A percentile compares a stretch with the other conserved stretches of the same genome.
phyloP scores from a whole-genome alignment of 2,888 invertebrate genomes.

The Danaus chrysippus region DNA sequence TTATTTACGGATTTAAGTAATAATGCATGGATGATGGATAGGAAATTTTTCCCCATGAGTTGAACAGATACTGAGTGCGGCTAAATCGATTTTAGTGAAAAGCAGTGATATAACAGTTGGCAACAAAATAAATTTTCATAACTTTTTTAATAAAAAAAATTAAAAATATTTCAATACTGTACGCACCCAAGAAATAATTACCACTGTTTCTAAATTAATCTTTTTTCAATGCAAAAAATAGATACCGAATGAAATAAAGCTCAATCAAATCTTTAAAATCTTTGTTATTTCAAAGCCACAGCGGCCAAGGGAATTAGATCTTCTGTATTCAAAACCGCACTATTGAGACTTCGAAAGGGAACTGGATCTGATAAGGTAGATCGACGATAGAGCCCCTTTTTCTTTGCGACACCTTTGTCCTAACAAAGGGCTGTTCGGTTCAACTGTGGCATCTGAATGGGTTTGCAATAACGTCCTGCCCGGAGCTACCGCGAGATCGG shows the following conservation, averaged over 20 bases:
- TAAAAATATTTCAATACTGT: too few relatives aligned
- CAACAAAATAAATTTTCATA: too few relatives aligned
- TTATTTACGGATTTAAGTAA: constrained; percentile 27
- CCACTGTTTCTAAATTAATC: background rate
- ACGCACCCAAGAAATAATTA: background rate
- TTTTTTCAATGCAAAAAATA: background rate
- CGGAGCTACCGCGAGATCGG: constrained; percentile 74
- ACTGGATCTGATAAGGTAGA: constrained; percentile 77
- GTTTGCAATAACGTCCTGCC: constrained; percentile 76
- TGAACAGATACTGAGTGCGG: background rate
- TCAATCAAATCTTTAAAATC: constrained; percentile 21
- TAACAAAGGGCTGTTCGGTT: constrained; percentile 77
- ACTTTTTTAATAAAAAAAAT: too few relatives aligned
- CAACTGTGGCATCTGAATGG: constrained; percentile 76
- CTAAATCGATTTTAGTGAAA: background rate
- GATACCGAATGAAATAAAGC: constrained; percentile 16
- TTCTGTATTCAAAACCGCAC: constrained; percentile 71
- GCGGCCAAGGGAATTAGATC: constrained; percentile 74
- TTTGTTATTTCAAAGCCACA: constrained; percentile 40
- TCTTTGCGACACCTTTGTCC: constrained; percentile 79
- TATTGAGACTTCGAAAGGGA: constrained; percentile 78
- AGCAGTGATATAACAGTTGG: background rate
- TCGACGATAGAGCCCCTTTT: constrained; percentile 76
- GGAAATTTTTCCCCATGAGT: constrained; percentile 42
- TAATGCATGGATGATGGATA: constrained; percentile 60